Evolutionary conservation across 2,888 invertebrate species (phyloP), one percentile per base, ranked within the genome.

Genomic region (Pogonocherus hispidulus): DNA sequence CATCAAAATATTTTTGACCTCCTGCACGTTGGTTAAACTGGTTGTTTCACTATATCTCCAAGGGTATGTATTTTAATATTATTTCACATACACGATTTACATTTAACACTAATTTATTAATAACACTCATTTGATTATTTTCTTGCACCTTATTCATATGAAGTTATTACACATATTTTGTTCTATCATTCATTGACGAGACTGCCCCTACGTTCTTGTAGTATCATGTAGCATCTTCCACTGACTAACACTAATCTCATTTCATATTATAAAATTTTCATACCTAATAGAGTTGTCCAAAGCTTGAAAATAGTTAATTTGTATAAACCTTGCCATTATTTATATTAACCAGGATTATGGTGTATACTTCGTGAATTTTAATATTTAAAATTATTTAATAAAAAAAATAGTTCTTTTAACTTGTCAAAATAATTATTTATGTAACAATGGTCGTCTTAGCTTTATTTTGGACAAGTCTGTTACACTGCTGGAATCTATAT

Each of bases 11-110:
- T 56, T 52, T 51, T 23, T 32, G 67, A 70, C 22, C 55, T 65
- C 19, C 67, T 62, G 49, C 66, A 66, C 41, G 51, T 70, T 37
- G 63, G 66, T 66, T 72, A 72, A 63, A 37, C 41, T 23, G 49
- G 64, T 41, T 41, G 54, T 46, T 63, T 60, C 41, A 44, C 37
- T n/a, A 18, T 64, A 47, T 44, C 27, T 46, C 18, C 23, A 44
- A 62, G 35, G 66, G 71, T 71, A 71, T 49, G 69, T 71, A 63
- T 51, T 37, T 57, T 19, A 41, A 5, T 41, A 32, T 6, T 49
- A 11, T 56, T 60, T 6, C 27, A 57, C n/a, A 32, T 11, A 32
- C 23, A 59, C 19, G 47, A 18, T 2, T 59, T 47, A 59, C 46
- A 27, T 47, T 47, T 18, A n/a, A 47, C 47, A 59, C 8, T 59